Conservation (phyloP, 2,113 vertebrate species). For the Catharus bicknelli region DNA sequence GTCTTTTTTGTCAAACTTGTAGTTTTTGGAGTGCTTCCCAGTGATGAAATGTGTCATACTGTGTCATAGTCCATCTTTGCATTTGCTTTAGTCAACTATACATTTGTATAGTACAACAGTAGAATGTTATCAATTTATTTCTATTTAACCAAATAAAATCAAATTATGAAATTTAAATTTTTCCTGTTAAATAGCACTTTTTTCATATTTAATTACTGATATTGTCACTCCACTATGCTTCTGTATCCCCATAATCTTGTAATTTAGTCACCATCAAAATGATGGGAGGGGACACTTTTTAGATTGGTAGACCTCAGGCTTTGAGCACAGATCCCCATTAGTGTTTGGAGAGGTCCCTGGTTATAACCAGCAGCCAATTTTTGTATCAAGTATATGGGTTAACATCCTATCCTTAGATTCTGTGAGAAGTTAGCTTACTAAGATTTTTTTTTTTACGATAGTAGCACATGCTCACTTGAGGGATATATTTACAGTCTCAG, state of each 20-base stretch:
- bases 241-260: background rate
- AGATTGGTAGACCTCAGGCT: background rate
- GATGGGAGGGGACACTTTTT: background rate
- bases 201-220: background rate
- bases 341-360: background rate
- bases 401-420: background rate
- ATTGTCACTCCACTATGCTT: background rate
- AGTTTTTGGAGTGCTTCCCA: background rate
- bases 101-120: background rate
- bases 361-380: background rate
- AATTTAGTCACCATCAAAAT: background rate
- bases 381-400: background rate
- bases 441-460: background rate
- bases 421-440: background rate
- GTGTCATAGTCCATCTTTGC: background rate
- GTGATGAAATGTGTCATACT: background rate
- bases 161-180: background rate
- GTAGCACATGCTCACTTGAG: background rate
- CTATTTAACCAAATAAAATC: background rate
- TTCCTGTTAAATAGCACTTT: background rate
- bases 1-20: background rate
- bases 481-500: background rate
- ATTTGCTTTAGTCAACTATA: background rate
- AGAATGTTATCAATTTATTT: background rate
- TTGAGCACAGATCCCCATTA: rapidly evolving